These are phyloP conservation scores for Teleogryllus oceanicus DNA, from an alignment of 2,888 invertebrate genomes.

Conservation along the genomic window DNA sequence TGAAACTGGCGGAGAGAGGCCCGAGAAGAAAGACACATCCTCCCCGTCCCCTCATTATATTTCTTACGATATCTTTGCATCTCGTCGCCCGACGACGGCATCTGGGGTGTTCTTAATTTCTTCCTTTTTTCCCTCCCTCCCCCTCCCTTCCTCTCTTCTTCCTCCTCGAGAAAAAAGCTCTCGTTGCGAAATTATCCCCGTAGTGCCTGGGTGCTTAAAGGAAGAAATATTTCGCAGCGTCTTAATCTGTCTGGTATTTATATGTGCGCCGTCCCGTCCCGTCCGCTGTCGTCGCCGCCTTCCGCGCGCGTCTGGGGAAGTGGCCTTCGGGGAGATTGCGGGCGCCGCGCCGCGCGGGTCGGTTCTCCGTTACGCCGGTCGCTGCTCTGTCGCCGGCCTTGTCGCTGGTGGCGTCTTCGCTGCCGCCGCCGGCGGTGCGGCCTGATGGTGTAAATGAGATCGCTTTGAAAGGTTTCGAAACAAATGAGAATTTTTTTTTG, in stretches of 20 bases:
- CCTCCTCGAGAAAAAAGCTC: background rate
- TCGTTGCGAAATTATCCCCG: background rate
- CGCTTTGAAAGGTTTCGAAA: too few relatives aligned
- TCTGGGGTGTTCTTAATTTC: conserved; percentile 21
- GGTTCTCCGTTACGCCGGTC: too few relatives aligned
- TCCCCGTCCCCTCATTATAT: conserved; percentile 22
- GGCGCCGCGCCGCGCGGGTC: too few relatives aligned
- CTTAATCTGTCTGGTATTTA: conserved; percentile 18
- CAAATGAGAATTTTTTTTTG: too few relatives aligned
- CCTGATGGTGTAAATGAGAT: too few relatives aligned
- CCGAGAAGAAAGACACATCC: conserved; percentile 21
- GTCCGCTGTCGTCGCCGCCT: too few relatives aligned
- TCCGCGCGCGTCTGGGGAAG: too few relatives aligned
- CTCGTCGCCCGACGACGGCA: background rate
- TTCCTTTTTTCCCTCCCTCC: conserved; percentile 18
- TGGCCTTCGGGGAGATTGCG: too few relatives aligned
- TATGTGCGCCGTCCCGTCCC: background rate
- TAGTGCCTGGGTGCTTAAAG: conserved; percentile 18
- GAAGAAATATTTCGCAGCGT: conserved; percentile 18
- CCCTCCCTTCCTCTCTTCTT: too few relatives aligned
- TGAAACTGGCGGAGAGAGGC: conserved; percentile 21
- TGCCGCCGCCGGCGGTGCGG: too few relatives aligned
- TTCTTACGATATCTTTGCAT: conserved; percentile 25
- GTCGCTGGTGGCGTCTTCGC: too few relatives aligned
- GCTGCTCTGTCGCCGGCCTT: too few relatives aligned